These are phyloP conservation scores for Ariopsis seemanni DNA, from an alignment of 2,113 vertebrate species.

Conservation along the genomic window DNA sequence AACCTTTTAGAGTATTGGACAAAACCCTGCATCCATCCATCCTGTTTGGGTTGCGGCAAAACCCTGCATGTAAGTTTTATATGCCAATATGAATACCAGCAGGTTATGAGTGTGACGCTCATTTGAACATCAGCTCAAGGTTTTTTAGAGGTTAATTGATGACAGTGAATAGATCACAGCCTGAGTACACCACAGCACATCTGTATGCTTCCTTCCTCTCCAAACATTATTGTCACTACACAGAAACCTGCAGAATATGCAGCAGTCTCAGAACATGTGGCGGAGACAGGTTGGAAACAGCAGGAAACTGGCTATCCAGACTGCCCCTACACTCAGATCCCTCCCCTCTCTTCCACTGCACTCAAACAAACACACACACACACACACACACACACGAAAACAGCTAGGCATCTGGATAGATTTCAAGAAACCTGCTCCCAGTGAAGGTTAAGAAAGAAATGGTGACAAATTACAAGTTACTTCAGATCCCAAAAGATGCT, in stretches of 20 bases:
- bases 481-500: neutral
- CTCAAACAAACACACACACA: neutral
- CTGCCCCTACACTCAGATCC: constrained; percentile 24
- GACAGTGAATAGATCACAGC: constrained; percentile 5
- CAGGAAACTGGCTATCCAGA: constrained; percentile 42
- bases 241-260: constrained; percentile 13
- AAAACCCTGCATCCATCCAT: neutral
- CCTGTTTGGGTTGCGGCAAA: neutral
- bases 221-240: constrained; percentile 2
- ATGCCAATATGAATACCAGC: neutral
- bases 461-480: constrained; percentile 1
- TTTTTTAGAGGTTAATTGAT: constrained; percentile 22
- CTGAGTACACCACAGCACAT: constrained; percentile 22
- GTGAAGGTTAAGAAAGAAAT: constrained; percentile 15
- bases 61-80: neutral
- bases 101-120: neutral
- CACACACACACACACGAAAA: constrained; percentile 1
- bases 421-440: constrained; percentile 33
- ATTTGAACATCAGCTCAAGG: neutral
- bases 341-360: neutral
- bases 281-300: constrained; percentile 47
- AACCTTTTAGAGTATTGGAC: neutral
- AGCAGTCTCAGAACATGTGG: constrained; percentile 46
- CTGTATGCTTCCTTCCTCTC: constrained; percentile 6
- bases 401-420: constrained; percentile 27